A percentile compares a stretch with the other conserved stretches of the same genome.
Evolutionary conservation across 2,113 vertebrate species (phyloP).

Genomic region (Otocyon megalotis): DNA sequence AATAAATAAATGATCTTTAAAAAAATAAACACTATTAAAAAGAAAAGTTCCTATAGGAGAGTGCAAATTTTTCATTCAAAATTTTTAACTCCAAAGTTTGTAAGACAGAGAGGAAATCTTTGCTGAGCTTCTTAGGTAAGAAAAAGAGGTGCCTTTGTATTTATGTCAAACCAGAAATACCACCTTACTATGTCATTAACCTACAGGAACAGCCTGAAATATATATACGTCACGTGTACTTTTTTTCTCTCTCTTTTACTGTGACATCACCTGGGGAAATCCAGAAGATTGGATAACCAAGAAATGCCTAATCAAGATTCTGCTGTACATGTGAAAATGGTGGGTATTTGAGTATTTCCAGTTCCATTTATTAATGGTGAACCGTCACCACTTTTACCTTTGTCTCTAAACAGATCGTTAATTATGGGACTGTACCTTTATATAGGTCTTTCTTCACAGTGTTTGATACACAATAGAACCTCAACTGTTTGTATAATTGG

Average conservation of each 20-base stretch:
- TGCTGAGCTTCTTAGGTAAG: conserved; percentile 18
- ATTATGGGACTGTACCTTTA: conserved; percentile 33
- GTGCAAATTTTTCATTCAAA: not conserved
- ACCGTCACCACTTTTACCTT: not conserved
- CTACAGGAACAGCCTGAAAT: conserved; percentile 62
- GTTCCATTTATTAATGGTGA: conserved; percentile 36
- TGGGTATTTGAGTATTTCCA: conserved; percentile 74
- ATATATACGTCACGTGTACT: conserved; percentile 67
- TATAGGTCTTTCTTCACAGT: conserved; percentile 22
- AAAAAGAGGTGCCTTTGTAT: not conserved
- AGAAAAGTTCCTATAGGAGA: not conserved
- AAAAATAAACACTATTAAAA: too few relatives aligned
- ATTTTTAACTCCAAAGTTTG: not conserved
- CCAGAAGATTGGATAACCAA: conserved; percentile 81
- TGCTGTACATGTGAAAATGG: conserved; percentile 76
- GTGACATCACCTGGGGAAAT: conserved; percentile 78
- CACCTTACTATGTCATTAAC: not conserved
- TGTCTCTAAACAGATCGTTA: conserved; percentile 28
- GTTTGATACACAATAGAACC: not conserved
- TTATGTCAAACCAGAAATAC: conserved; percentile 7
- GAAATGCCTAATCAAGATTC: conserved; percentile 79
- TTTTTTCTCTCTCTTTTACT: conserved; percentile 75
- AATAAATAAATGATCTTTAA: too few relatives aligned
- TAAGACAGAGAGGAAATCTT: not conserved
- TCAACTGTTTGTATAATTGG: conserved; percentile 5